Conservation (phyloP, 2,797 vertebrate genomes). For the Squalus acanthias region DNA sequence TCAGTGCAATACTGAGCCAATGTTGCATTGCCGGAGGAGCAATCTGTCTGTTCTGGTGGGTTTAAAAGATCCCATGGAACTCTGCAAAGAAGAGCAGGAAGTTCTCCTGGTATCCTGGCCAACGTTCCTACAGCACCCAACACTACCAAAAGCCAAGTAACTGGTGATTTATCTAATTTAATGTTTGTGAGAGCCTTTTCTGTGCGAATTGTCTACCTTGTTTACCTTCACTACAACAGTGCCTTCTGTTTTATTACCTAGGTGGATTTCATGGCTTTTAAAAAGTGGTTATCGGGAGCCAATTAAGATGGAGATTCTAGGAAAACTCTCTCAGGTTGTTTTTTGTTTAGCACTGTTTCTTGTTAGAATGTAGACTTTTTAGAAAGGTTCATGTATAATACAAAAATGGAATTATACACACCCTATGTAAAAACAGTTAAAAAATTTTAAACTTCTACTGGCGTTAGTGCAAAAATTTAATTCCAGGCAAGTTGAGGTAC, state of each 20-base stretch:
- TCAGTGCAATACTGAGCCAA: not conserved
- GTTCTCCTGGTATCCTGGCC: not conserved
- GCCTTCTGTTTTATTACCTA: not conserved
- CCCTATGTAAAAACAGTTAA: not conserved
- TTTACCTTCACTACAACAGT: not conserved
- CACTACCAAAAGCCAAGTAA: not conserved
- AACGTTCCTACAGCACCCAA: not conserved
- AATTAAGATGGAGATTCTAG: slow-evolving; percentile 23
- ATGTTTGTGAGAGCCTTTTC: not conserved
- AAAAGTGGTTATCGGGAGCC: not conserved
- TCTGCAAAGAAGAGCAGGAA: not conserved
- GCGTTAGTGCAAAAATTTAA: not conserved
- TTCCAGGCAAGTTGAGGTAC: not conserved
- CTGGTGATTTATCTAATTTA: not conserved
- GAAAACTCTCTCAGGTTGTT: slow-evolving; percentile 26
- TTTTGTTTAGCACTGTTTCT: not conserved
- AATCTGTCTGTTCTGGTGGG: not conserved
- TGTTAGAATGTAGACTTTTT: not conserved
- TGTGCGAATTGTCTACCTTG: not conserved
- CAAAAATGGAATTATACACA: not conserved
- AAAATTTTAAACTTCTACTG: not conserved
- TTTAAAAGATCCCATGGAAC: not conserved
- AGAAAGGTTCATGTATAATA: not conserved
- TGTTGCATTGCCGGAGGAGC: not conserved
- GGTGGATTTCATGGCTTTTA: slow-evolving; percentile 36